Evolutionary conservation across 2,888 invertebrate genomes (phyloP).

Genomic region (Trachelus tabidus): DNA sequence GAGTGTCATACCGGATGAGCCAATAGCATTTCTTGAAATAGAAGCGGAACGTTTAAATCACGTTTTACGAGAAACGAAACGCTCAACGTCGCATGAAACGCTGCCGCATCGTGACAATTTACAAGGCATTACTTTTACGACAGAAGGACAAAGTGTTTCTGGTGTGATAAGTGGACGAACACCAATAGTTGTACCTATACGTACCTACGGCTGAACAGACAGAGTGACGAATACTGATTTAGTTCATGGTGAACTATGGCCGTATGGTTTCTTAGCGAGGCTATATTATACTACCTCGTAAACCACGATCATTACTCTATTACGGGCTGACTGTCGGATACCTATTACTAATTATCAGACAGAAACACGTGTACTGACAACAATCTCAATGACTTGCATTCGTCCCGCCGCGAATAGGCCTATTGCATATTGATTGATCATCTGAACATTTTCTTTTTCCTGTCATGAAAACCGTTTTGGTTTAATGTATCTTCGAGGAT

Average conservation of each 20-base stretch:
- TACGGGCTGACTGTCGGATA: conserved; percentile 55
- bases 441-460: not conserved
- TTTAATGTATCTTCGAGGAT: not conserved
- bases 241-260: conserved; percentile 29
- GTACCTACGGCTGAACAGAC: conserved; percentile 30
- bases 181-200: not conserved
- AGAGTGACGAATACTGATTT: conserved; percentile 16
- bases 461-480: not conserved
- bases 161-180: conserved; percentile 44
- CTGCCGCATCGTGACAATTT: conserved; percentile 33
- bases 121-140: conserved; percentile 49
- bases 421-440: not conserved
- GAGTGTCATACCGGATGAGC: not conserved
- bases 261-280: conserved; percentile 40
- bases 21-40: not conserved
- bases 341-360: conserved; percentile 57
- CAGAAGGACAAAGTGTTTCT: conserved; percentile 45
- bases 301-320: conserved; percentile 63
- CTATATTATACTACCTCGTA: conserved; percentile 58
- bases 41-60: not conserved
- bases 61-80: conserved; percentile 8
- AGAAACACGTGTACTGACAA: conserved; percentile 59
- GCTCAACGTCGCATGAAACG: not conserved
- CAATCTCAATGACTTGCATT: conserved; percentile 26
- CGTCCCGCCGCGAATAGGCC: not conserved